Conservation (phyloP, 2,888 invertebrate species). For the Slavum lentiscoides region DNA sequence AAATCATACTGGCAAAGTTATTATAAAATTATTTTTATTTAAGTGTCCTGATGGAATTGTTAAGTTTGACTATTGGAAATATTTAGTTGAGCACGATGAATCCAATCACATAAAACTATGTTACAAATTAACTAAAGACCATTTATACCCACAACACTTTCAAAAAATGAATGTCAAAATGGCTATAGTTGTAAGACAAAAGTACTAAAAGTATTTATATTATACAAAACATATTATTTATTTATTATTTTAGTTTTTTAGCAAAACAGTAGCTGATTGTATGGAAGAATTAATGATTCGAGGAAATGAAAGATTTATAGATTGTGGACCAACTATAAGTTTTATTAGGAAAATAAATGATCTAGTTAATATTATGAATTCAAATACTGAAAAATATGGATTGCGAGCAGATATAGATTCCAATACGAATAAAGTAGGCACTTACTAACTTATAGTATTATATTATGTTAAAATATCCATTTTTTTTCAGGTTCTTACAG, state of each 20-base stretch:
- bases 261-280: not conserved
- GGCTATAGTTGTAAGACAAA: not conserved
- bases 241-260: slow-evolving; percentile 10
- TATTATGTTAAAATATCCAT: not conserved
- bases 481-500: too few relatives aligned
- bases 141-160: not conserved
- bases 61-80: not conserved
- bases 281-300: not conserved
- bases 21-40: not conserved
- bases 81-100: not conserved
- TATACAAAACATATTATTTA: not conserved
- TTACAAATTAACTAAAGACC: slow-evolving; percentile 13
- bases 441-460: too few relatives aligned
- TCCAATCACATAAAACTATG: not conserved
- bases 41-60: not conserved
- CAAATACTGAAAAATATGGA: not conserved
- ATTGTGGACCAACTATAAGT: not conserved
- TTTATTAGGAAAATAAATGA: slow-evolving; percentile 6
- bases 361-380: slow-evolving; percentile 3
- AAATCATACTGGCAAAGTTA: not conserved
- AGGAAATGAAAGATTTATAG: not conserved
- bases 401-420: too few relatives aligned
- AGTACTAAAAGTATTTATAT: too few relatives aligned
- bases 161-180: slow-evolving; percentile 9
- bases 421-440: too few relatives aligned